A percentile compares a stretch with the other conserved stretches of the same genome.
phyloP scores from a whole-genome alignment of 2,797 vertebrate genomes.

The Phrynocephalus vlangalii region DNA sequence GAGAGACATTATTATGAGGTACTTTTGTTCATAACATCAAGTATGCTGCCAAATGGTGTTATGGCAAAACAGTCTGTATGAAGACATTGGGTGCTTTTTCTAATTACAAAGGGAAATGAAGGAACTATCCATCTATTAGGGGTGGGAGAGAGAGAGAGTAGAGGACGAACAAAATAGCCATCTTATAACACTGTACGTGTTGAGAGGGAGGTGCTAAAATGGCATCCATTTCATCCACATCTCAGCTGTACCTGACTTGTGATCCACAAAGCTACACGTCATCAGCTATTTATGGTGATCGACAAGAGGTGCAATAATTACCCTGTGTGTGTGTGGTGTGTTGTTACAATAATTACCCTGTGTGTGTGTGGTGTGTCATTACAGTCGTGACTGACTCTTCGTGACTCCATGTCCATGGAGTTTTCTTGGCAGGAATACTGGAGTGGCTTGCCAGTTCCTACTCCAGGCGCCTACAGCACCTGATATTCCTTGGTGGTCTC shows the following conservation, averaged over 20 bases:
- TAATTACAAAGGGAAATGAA: background rate
- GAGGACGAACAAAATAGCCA: background rate
- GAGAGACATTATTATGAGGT: conserved; percentile 54
- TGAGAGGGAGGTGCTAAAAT: background rate
- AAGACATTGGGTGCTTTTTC: background rate
- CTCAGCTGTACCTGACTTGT: background rate
- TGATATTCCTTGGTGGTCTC: too few species aligned
- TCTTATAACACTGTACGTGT: background rate
- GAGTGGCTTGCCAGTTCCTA: too few species aligned
- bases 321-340: background rate
- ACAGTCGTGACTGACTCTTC: too few species aligned
- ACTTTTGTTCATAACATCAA: conserved; percentile 13
- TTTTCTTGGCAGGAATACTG: too few species aligned
- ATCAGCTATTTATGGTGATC: background rate
- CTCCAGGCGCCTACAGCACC: too few species aligned
- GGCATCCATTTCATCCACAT: background rate
- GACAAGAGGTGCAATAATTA: background rate
- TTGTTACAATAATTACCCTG: background rate
- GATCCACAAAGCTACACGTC: background rate
- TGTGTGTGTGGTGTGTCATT: background rate
- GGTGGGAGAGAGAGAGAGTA: background rate
- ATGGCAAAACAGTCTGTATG: background rate
- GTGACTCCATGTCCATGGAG: too few species aligned
- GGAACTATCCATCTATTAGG: background rate
- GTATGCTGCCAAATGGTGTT: background rate